A percentile compares a stretch with the other conserved stretches of the same genome.
Evolutionary conservation across 2,113 vertebrate species (phyloP).

Genomic region (Pelecanoides urinatrix): DNA sequence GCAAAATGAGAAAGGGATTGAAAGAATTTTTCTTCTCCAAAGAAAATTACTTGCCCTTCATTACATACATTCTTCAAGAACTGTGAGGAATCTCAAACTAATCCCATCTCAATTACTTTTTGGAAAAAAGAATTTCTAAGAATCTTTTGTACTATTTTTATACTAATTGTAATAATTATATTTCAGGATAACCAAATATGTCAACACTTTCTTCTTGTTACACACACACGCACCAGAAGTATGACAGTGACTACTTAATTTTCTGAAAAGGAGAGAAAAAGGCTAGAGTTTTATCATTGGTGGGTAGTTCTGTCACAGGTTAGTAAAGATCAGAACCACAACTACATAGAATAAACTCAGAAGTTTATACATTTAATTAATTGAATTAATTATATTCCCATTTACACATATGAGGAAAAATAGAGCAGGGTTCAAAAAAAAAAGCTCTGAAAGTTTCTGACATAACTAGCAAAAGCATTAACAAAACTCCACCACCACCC

Average conservation of each 20-base stretch:
- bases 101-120: not conserved
- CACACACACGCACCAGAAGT: not conserved
- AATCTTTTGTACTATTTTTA: not conserved
- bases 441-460: not conserved
- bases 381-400: not conserved
- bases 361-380: not conserved
- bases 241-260: not conserved
- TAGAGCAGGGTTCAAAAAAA: not conserved
- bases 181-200: not conserved
- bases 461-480: not conserved
- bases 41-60: not conserved
- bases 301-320: not conserved
- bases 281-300: not conserved
- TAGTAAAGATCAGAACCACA: not conserved
- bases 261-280: not conserved
- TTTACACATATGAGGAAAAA: not conserved
- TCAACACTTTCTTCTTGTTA: not conserved
- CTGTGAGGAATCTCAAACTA: not conserved
- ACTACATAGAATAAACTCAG: not conserved
- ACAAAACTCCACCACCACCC: not conserved
- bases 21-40: not conserved
- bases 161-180: not conserved
- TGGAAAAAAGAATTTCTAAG: not conserved
- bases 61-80: not conserved
- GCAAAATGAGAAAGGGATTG: not conserved